phyloP scores from a whole-genome alignment of 1,140 invertebrate genomes.

The Nasonia vitripennis region DNA sequence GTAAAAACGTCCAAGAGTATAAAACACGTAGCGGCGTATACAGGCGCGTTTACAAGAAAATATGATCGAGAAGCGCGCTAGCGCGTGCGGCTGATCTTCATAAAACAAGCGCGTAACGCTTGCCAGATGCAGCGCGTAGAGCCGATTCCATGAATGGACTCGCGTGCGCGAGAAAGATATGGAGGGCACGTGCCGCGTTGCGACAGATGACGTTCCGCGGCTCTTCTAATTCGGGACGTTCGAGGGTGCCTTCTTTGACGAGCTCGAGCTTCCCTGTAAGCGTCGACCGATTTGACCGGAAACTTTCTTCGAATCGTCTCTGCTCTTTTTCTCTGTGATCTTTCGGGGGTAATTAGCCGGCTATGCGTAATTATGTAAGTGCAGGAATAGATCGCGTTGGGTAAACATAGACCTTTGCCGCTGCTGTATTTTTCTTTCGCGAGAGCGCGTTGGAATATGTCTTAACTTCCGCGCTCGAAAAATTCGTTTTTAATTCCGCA shows the following conservation, averaged over 20 bases:
- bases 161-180: conserved; percentile 14
- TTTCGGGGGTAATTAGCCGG: background rate
- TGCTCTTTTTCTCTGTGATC: background rate
- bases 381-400: conserved; percentile 14
- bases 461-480: background rate
- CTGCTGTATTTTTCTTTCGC: background rate
- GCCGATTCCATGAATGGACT: conserved; percentile 49
- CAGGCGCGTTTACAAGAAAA: conserved; percentile 2
- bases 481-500: background rate
- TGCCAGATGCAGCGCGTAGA: conserved; percentile 43
- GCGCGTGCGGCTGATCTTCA: background rate
- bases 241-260: conserved; percentile 46
- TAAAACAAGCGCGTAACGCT: conserved; percentile 35
- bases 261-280: background rate
- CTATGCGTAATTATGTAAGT: conserved; percentile 30
- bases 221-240: conserved; percentile 51
- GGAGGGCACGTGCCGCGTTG: conserved; percentile 14
- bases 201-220: conserved; percentile 49
- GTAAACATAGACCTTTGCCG: background rate
- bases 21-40: background rate
- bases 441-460: too few relatives aligned
- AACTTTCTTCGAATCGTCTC: conserved; percentile 45
- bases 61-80: background rate
- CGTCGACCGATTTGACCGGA: background rate
- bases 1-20: background rate